Evolutionary conservation across 2,113 vertebrate species (phyloP), one percentile per base, ranked within the genome.

Genomic region (Lanius collurio): DNA sequence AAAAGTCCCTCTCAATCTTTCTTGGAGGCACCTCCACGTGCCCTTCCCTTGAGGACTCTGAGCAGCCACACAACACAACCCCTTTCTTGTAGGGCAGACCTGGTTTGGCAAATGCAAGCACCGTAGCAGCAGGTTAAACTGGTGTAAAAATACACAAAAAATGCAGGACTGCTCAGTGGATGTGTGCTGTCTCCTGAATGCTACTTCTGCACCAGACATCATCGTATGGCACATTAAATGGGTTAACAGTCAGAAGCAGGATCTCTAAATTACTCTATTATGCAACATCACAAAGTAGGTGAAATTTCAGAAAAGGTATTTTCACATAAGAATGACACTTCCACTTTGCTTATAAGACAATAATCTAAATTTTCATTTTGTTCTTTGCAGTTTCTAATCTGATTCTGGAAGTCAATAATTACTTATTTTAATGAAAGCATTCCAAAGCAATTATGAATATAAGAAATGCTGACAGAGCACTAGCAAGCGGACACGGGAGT

Each of bases 401-500:
- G 80, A 82, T 74, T 92, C 46, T 55, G 1, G 1, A 67, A 86
- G 59, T 52, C 85, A 91, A 8, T 50, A 84, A 85, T 67, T 91
- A 80, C 39, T 89, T 75, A 64, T 55, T 94, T 95, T 87, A 93
- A 96, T 37, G 41, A 87, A 77, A 63, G 74, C 39, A 62, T 64
- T 88, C 37, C 30, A 75, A 74, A 89, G 65, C 35, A 84, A 31
- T 85, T 88, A 89, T 21, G 53, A 95, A 84, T 28, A 52, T 41
- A 49, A 74, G 69, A 95, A 64, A 90, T 6, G 37, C 10, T 94
- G 81, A 46, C 74, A 87, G 49, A 75, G 68, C 28, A 60, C 41
- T 19, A 73, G 44, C n/a, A 85, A 80, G 71, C 1, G 1, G 44
- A 79, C 14, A 71, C 5, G 26, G 14, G n/a, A 82, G 71, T 88